Conservation (phyloP, 1,140 invertebrate genomes). For the Danaus melanippus region DNA sequence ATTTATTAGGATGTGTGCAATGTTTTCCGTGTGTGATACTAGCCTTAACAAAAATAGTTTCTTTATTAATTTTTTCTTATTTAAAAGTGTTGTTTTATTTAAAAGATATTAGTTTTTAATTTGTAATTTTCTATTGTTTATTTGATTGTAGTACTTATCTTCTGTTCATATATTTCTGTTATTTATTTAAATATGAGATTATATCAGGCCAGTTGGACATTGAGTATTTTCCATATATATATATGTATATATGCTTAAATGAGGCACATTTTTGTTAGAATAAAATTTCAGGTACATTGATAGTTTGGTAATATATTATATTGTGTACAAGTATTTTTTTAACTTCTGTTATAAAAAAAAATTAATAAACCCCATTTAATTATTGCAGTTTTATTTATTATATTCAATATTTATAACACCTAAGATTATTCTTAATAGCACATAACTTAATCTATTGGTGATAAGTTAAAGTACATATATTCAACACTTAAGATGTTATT, state of each 20-base stretch:
- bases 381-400: conserved; percentile 11
- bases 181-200: no score
- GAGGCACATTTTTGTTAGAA: conserved; percentile 12
- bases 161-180: no score
- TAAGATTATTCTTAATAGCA: no score
- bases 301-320: conserved; percentile 25
- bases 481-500: no score
- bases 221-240: no score
- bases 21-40: conserved; percentile 28
- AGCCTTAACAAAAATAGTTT: conserved; percentile 16
- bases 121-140: no score
- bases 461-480: no score
- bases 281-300: conserved; percentile 16
- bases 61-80: conserved; percentile 7
- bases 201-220: no score
- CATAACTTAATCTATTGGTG: no score
- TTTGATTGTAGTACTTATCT: no score
- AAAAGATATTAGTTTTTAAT: conserved; percentile 3
- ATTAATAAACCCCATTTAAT: conserved; percentile 32
- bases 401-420: background rate
- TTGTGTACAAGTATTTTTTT: conserved; percentile 25
- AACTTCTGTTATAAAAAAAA: conserved; percentile 27
- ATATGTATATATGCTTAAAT: background rate
- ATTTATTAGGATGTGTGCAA: conserved; percentile 24
- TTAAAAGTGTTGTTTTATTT: conserved; percentile 9